Evolutionary conservation across 2,113 vertebrate genomes (phyloP), one percentile per base, ranked within the genome.

Genomic region (Craseonycteris thonglongyai): DNA sequence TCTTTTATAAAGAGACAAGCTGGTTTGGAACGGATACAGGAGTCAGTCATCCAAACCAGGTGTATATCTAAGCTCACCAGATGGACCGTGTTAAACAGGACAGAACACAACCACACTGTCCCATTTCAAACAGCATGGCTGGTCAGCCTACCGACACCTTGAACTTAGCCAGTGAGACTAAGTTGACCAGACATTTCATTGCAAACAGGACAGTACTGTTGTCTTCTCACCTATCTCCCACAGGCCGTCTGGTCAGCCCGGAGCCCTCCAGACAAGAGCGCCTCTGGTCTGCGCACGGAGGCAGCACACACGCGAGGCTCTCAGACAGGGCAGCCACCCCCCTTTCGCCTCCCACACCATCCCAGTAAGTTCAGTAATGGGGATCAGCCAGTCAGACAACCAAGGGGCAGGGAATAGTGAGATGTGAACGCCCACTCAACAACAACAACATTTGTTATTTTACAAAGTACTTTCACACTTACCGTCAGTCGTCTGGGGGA

Each of bases 261-360:
- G 38, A 74, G 30, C 14, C 68, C 5, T 33, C 45, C 9, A 22
- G 11, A 7, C 15, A 7, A 38, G 66, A 8, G 51, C 13, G 2
- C 16, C 71, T 30, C 22, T 13, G 8, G 7, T 75, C 40, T 63
- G 9, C 21, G 0, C 8, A 2, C 0, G 16, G 38, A 28, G 16
- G 18, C 45, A 5, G 6, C 2, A 7, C 38, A 10, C 47, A 1
- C 0, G 2, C 24, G 15, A 33, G 24, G 26, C 21, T 18, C 40
- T 16, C 18, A 3, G 56, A 40, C 1, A 8, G 18, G 21, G 5
- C 19, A 30, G 6, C 11, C 0, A 0, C 0, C 38, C 10, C 1
- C 1, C 30, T 45, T 42, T 66, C 6, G 4, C 22, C 51, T 9
- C 40, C 54, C 54, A 13, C n/a, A 21, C 9, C 1, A 1, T 26